These are phyloP conservation scores for Dromas ardeola DNA, from an alignment of 2,113 vertebrate species.

Conservation along the genomic window DNA sequence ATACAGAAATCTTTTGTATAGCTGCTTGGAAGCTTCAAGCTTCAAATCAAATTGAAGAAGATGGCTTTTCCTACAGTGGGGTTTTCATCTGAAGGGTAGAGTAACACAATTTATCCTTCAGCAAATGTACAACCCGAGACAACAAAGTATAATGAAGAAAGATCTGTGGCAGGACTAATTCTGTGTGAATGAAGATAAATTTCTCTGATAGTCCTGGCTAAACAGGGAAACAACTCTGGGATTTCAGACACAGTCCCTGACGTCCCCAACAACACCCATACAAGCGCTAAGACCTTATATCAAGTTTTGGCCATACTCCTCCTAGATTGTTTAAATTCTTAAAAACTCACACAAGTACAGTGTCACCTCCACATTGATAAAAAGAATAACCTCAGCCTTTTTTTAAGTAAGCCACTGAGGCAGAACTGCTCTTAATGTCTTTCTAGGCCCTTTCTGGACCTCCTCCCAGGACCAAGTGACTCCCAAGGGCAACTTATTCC, in stretches of 20 bases:
- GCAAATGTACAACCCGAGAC: background rate
- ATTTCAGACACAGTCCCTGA: background rate
- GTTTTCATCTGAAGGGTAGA: background rate
- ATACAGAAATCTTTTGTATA: background rate
- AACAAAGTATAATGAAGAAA: background rate
- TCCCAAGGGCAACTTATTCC: background rate
- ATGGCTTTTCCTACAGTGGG: background rate
- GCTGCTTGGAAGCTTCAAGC: background rate
- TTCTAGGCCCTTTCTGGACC: background rate
- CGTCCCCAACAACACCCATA: background rate
- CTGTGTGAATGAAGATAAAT: background rate
- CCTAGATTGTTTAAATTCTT: background rate
- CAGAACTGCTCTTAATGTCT: background rate
- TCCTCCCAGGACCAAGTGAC: background rate
- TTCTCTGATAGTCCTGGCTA: background rate
- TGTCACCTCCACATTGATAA: background rate
- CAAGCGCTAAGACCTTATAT: background rate
- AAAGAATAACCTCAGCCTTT: background rate
- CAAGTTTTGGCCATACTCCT: background rate
- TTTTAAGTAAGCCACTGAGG: background rate
- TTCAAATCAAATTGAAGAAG: background rate
- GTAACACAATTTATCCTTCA: background rate
- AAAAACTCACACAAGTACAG: background rate
- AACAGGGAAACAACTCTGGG: background rate
- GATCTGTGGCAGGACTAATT: background rate